Conservation (phyloP, 2,113 vertebrate species). For the human (Homo sapiens) region DNA sequence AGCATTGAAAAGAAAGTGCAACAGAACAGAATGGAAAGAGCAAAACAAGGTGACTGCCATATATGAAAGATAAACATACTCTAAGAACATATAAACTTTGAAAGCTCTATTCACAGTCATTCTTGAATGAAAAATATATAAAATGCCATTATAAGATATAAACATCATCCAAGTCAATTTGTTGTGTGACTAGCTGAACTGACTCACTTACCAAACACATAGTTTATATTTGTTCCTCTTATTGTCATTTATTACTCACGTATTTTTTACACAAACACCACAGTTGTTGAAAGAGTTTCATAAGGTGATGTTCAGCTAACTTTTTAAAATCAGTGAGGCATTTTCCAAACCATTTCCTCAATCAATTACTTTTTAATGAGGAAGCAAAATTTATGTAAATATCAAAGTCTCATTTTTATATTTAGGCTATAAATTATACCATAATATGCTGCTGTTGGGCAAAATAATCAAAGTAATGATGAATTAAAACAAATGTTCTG, state of each 20-base stretch:
- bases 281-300: neutral
- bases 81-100: neutral
- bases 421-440: neutral
- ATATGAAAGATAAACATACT: neutral
- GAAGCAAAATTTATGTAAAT: neutral
- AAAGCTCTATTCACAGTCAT: neutral
- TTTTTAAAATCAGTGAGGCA: neutral
- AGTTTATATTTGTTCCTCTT: neutral
- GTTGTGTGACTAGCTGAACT: slow-evolving; percentile 27
- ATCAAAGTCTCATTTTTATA: neutral
- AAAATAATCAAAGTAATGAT: slow-evolving; percentile 16
- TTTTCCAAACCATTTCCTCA: slow-evolving; percentile 32
- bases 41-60: neutral
- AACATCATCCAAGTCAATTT: neutral
- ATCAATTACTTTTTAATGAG: slow-evolving; percentile 47
- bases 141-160: neutral
- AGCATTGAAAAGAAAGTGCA: neutral
- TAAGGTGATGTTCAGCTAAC: neutral
- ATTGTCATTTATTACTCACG: neutral
- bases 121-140: neutral
- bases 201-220: neutral
- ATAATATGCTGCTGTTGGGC: neutral
- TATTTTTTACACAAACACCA: neutral
- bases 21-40: neutral
- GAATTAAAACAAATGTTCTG: neutral